phyloP scores from a whole-genome alignment of 2,113 vertebrate genomes.

The Polypterus senegalus region DNA sequence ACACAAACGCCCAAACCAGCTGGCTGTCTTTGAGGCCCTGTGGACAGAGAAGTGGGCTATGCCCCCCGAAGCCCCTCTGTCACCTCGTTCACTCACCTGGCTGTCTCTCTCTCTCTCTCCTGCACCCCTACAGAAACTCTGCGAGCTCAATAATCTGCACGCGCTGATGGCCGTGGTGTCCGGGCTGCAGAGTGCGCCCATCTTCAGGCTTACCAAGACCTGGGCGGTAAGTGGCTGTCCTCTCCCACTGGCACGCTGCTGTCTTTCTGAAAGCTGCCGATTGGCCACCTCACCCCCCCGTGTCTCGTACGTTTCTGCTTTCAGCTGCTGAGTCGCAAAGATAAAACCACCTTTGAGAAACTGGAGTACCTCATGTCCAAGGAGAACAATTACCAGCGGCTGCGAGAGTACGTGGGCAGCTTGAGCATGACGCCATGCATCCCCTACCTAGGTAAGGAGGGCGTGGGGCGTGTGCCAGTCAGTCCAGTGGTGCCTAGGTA shows the following conservation, averaged over 20 bases:
- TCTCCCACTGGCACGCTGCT: background rate
- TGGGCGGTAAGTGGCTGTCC: conserved; percentile 80
- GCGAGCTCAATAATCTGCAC: conserved; percentile 93
- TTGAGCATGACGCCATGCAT: conserved; percentile 98
- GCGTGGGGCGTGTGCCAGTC: no score
- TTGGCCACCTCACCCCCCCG: background rate
- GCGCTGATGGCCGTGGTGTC: conserved; percentile 96
- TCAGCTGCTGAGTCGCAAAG: conserved; percentile 88
- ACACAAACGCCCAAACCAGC: no score
- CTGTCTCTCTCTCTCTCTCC: background rate
- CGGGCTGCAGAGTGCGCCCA: conserved; percentile 85
- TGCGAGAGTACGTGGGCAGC: conserved; percentile 89
- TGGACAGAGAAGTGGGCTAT: no score
- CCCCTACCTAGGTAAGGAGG: conserved; percentile 82
- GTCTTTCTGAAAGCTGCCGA: background rate
- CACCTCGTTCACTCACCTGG: no score
- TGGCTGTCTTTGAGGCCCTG: no score
- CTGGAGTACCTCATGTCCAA: conserved; percentile 95
- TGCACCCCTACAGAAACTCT: conserved; percentile 69
- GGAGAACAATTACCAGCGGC: conserved; percentile 97
- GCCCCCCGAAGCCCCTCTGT: no score
- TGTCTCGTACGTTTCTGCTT: conserved; percentile 4
- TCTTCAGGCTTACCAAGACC: conserved; percentile 90
- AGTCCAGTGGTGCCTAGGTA: no score
- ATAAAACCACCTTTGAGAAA: conserved; percentile 91